Base-by-base conservation (phyloP, 2,888 invertebrate species). In the Amorpha juglandis region DNA sequence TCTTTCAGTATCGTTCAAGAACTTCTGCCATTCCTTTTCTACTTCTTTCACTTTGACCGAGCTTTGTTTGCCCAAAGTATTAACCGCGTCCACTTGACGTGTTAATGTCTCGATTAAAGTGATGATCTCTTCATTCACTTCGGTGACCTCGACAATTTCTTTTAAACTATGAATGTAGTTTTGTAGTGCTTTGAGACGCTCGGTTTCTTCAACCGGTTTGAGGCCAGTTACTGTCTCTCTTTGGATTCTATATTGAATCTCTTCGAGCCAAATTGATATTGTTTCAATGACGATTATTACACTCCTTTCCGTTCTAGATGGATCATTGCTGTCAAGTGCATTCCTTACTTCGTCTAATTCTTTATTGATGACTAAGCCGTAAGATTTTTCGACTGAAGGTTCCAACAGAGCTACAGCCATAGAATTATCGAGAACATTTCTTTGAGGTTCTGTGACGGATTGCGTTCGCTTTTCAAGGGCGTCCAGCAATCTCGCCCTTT, bases 211-310 rank as follows among this genome's bases (percentile, higher is more conserved):
- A 6, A 74, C 72, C 14, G 81, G 67, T 70, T 76, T 84, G 8
- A 73, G 70, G 53, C 87, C 86, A 55, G 82, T 75, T 8, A 83
- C 69, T 65, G 87, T 87, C 69, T 89, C 83, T 74, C 79, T 84
- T 68, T 91, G 96, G 62, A 97, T 96, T 76, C 95, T 95, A 74
- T 97, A 97, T 81, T 97, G 97, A 68, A 98, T 97, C 35, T 96
- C 97, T 89, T 98, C 97, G 53, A 98, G 84, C 97, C 97, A 97
- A 14, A 96, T 96, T 0, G 97, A 97, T 52, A 98, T 96, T 0
- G 96, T 96, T 85, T 97, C 97, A 62, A 97, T 96, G 0, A 97
- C 95, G 27, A 96, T 95, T 11, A 97, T 94, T 12, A 97, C 94
- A 52, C 95, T 95, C 74, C 95, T 95, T 83, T 97, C 96, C 51